Percentiles rank a stretch among this genome's conserved stretches.
Evolutionary conservation across 2,888 invertebrate species (phyloP).

Genomic region (Anthophora plumipes): DNA sequence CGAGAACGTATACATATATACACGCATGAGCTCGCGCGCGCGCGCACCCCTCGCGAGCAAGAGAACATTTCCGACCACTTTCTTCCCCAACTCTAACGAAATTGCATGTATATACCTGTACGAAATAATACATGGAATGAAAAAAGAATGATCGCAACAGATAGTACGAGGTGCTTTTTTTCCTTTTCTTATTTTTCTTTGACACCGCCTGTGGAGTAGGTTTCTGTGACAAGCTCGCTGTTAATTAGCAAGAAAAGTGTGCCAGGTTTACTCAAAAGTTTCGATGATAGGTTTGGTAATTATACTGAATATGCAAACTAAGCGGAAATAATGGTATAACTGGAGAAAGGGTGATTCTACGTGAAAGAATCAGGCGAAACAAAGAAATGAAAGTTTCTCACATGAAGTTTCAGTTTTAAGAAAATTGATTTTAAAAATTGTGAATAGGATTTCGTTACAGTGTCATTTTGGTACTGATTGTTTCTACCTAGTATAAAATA

Average conservation of each 20-base stretch:
- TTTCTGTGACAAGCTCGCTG: constrained; percentile 6
- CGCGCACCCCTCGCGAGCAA: too few species aligned
- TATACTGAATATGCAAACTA: too few species aligned
- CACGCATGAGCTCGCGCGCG: constrained; percentile 15
- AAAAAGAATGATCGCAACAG: constrained; percentile 4
- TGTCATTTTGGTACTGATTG: too few species aligned
- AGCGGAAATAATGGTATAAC: too few species aligned
- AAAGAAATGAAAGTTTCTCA: too few species aligned
- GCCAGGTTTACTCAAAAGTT: neutral
- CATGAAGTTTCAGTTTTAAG: too few species aligned
- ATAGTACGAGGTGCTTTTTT: constrained; percentile 9
- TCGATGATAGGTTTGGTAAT: neutral
- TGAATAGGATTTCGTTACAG: too few species aligned
- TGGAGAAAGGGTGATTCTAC: too few species aligned
- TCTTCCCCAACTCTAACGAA: neutral
- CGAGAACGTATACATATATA: constrained; percentile 56
- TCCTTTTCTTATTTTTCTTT: too few species aligned
- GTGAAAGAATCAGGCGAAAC: too few species aligned
- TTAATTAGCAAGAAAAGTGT: neutral
- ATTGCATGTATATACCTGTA: neutral
- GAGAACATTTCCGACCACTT: neutral
- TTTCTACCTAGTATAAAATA: too few species aligned
- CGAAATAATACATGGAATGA: neutral
- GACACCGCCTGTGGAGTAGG: neutral
- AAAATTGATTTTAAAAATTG: too few species aligned